Evolutionary conservation across 2,888 invertebrate species (phyloP).

Genomic region (Melolontha melolontha): DNA sequence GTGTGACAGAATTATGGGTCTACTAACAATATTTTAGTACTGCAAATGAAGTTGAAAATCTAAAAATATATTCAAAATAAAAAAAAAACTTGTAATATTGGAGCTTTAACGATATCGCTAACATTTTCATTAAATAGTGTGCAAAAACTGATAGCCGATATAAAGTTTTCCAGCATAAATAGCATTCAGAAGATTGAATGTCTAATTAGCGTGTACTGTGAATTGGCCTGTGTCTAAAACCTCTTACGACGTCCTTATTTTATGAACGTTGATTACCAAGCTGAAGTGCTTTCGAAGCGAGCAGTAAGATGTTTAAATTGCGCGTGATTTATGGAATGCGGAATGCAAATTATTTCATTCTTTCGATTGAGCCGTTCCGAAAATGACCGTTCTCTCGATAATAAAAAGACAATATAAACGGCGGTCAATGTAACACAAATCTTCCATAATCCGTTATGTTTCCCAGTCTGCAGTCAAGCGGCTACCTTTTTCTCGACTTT

Average conservation of each 20-base stretch:
- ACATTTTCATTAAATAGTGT: too few species aligned
- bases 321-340: conserved; percentile 24
- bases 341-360: conserved; percentile 32
- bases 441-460: conserved; percentile 33
- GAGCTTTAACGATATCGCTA: too few species aligned
- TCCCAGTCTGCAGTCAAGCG: conserved; percentile 21
- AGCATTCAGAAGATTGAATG: too few species aligned
- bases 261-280: conserved; percentile 12
- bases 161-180: too few species aligned
- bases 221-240: too few species aligned
- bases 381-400: conserved; percentile 27
- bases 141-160: too few species aligned
- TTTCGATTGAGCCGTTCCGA: conserved; percentile 28
- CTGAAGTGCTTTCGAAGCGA: conserved; percentile 15
- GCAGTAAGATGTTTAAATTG: conserved; percentile 29
- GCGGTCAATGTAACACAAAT: conserved; percentile 35
- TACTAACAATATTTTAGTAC: too few species aligned
- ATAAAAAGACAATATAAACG: conserved; percentile 34
- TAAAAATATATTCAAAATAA: too few species aligned
- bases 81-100: too few species aligned
- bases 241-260: not conserved
- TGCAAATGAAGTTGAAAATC: too few species aligned
- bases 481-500: conserved; percentile 31
- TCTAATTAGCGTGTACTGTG: too few species aligned
- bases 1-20: too few species aligned